A percentile compares a stretch with the other conserved stretches of the same genome.
These are phyloP conservation scores for Phoenicopterus ruber DNA, from an alignment of 2,113 vertebrate species.

Conservation along the genomic window DNA sequence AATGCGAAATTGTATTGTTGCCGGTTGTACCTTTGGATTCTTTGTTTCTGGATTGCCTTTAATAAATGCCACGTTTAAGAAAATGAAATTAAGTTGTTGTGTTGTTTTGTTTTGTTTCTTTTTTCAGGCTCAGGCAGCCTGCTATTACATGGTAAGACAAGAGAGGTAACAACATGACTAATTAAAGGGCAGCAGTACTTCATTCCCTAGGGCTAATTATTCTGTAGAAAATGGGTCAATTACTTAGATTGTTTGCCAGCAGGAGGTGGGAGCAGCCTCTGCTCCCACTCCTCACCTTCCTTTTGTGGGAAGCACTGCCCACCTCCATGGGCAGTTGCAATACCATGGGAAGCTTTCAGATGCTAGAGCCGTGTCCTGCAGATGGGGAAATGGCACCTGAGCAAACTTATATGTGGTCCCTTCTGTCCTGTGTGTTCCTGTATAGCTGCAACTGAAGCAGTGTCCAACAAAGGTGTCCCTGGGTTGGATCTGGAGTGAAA, in stretches of 20 bases:
- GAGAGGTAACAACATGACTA: constrained; percentile 11
- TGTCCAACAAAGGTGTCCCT: background rate
- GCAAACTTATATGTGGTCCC: fast-evolving
- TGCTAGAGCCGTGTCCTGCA: background rate
- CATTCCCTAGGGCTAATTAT: constrained; percentile 22
- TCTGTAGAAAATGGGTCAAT: constrained; percentile 42
- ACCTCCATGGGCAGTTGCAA: background rate
- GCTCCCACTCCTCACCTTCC: background rate
- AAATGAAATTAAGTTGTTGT: background rate
- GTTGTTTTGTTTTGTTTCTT: background rate
- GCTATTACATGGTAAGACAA: background rate
- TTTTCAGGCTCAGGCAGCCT: background rate
- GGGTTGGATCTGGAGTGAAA: background rate
- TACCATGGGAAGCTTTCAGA: background rate
- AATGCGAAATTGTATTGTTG: background rate
- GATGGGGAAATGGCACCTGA: background rate
- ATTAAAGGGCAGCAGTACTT: constrained; percentile 26
- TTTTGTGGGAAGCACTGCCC: background rate
- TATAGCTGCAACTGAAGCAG: background rate
- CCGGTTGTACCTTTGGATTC: background rate
- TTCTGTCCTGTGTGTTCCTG: background rate
- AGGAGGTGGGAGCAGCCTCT: background rate
- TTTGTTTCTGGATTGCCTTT: constrained; percentile 14
- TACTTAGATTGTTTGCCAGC: constrained; percentile 15
- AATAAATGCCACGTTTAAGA: background rate